These are phyloP conservation scores for Myiozetetes cayanensis DNA, from an alignment of 2,113 vertebrate species.

Conservation along the genomic window DNA sequence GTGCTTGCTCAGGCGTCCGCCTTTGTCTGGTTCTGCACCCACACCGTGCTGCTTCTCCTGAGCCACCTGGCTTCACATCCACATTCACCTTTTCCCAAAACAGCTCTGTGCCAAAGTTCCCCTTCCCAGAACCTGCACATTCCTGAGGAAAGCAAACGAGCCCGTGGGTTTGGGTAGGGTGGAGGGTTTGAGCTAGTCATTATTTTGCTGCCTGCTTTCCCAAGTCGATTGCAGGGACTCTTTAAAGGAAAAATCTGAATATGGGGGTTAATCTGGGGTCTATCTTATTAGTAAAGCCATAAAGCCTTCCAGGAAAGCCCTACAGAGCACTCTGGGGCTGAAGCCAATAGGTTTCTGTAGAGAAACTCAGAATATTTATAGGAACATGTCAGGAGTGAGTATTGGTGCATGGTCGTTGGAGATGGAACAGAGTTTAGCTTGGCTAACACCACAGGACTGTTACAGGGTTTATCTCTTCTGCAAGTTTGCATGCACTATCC, in stretches of 20 bases:
- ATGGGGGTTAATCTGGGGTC: not conserved
- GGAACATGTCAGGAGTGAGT: not conserved
- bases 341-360: not conserved
- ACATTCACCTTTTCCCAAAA: not conserved
- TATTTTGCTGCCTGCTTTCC: not conserved
- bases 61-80: not conserved
- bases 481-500: not conserved
- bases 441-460: not conserved
- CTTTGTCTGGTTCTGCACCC: not conserved
- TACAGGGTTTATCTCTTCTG: not conserved
- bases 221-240: accelerated
- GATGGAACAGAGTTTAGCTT: not conserved
- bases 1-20: not conserved
- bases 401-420: not conserved
- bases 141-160: not conserved
- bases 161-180: not conserved
- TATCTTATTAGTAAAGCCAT: not conserved
- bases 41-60: not conserved
- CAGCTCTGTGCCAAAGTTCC: not conserved
- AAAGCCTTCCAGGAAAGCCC: constrained; percentile 17
- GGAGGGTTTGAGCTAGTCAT: not conserved
- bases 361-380: not conserved
- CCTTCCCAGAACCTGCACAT: accelerated
- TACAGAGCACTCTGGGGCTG: not conserved
- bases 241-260: not conserved